Conservation (phyloP, 2,888 invertebrate genomes). For the Phengaris alcon region DNA sequence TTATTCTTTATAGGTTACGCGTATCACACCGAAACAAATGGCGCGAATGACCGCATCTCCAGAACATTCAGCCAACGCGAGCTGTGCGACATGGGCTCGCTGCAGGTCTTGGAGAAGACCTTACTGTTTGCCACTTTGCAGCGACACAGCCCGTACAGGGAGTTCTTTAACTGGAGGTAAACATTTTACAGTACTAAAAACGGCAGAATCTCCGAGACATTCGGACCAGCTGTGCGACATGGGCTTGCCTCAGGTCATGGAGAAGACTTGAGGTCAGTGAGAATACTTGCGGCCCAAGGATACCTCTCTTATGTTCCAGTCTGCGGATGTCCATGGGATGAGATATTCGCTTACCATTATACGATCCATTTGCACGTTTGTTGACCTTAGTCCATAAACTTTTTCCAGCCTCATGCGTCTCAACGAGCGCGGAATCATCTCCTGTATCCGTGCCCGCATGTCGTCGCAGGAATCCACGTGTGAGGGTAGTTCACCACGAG, state of each 20-base stretch:
- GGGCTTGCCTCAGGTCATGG: conserved; percentile 49
- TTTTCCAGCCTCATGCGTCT: conserved; percentile 53
- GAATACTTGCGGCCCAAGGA: no score
- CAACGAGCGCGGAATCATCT: conserved; percentile 57
- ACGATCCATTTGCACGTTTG: not conserved
- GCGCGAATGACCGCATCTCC: conserved; percentile 61
- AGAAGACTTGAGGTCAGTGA: conserved; percentile 28
- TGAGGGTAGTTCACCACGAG: conserved; percentile 59
- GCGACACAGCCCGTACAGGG: conserved; percentile 61
- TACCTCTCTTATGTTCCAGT: no score
- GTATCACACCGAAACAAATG: conserved; percentile 69
- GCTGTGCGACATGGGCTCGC: conserved; percentile 68
- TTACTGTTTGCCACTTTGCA: conserved; percentile 48
- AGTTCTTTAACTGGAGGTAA: conserved; percentile 66
- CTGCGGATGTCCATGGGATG: no score
- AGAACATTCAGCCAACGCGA: conserved; percentile 63
- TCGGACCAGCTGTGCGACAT: conserved; percentile 71
- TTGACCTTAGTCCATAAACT: not conserved
- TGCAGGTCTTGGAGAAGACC: conserved; percentile 51
- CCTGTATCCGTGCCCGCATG: conserved; percentile 50
- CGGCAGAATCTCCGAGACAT: conserved; percentile 56
- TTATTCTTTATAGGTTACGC: conserved; percentile 59
- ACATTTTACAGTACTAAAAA: conserved; percentile 44
- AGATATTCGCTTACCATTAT: no score
- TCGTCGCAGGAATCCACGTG: conserved; percentile 47